Evolutionary conservation across 35 echinoderm and acorn worm species (phyloP), one percentile per base, ranked within the genome.

Genomic region (Acanthaster planci): DNA sequence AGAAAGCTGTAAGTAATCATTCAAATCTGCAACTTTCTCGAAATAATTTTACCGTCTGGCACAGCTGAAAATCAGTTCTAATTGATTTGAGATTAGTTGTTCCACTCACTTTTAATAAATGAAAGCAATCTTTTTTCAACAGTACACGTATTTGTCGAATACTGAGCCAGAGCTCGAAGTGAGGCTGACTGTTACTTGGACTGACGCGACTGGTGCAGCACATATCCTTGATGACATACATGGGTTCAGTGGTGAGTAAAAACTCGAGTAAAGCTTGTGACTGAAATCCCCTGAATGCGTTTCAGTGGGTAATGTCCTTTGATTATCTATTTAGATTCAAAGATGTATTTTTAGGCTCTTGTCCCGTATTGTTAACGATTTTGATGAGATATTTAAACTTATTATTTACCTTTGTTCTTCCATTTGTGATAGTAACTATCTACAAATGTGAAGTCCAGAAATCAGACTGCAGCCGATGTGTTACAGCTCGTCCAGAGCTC

Each of bases 401-500:
- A 4, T 27, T 27, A 22, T 31, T 31, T 34, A 27, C 0, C 0
- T 35, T n/a, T n/a, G 14, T 35, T 79, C 2, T 36, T 51, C 29
- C n/a, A n/a, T n/a, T n/a, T n/a, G n/a, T 58, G 40, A 38, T 40
- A 90, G 88, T 84, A 32, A 68, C 50, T 17, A 36, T 90, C 17
- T 90, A 84, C 88, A 90, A 90, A 50, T 90, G 88, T 84, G 81
- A 52, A 75, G 75, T 79, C 12, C 5, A 64, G 32, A 84, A 82
- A 57, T 81, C 88, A 84, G 88, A 85, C 81, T 90, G 88, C 81
- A 90, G 88, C 44, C 82, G 82, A 18, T 90, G 88, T 54, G 27
- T 90, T 18, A 90, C 88, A 6, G 40, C 88, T 9, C 30, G 47
- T 0, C 67, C 26, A 42, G 40, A 57, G 18, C 38, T 84, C 8